These are phyloP conservation scores for Gobionotothen gibberifrons DNA, from an alignment of 2,797 vertebrate genomes.

Conservation along the genomic window DNA sequence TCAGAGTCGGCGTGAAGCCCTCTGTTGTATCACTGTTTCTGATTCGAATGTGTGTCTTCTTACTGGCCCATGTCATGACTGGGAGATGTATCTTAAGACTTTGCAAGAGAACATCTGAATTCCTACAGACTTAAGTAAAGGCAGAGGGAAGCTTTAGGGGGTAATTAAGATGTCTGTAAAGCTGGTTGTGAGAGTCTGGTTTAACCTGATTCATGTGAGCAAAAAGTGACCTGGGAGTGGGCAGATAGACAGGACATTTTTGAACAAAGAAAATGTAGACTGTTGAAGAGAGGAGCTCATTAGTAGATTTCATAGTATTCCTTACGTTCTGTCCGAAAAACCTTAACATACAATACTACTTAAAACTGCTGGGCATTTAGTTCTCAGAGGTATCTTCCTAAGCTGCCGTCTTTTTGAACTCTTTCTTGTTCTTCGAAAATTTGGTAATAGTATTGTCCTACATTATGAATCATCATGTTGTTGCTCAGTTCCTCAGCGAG, in stretches of 20 bases:
- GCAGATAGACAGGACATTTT: not conserved
- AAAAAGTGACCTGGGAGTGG: not conserved
- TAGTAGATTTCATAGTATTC: not conserved
- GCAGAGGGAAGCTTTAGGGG: not conserved
- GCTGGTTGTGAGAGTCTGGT: not conserved
- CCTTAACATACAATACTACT: no score
- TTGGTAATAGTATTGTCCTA: conserved; percentile 9
- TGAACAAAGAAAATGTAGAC: not conserved
- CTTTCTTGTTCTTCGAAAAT: not conserved
- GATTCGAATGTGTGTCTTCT: no score
- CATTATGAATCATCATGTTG: conserved; percentile 54
- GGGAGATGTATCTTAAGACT: not conserved
- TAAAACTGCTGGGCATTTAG: not conserved
- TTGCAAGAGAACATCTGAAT: not conserved
- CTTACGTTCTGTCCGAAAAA: not conserved
- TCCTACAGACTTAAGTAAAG: not conserved
- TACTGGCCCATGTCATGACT: not conserved
- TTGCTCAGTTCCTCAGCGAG: conserved; percentile 56
- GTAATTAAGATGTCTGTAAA: not conserved
- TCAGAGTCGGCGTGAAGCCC: no score
- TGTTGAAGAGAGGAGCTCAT: not conserved
- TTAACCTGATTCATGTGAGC: not conserved
- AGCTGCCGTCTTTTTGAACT: not conserved
- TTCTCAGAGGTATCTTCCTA: not conserved
- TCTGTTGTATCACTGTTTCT: no score